Evolutionary conservation across 2,113 vertebrate species (phyloP).

Genomic region (Gobio gobio): DNA sequence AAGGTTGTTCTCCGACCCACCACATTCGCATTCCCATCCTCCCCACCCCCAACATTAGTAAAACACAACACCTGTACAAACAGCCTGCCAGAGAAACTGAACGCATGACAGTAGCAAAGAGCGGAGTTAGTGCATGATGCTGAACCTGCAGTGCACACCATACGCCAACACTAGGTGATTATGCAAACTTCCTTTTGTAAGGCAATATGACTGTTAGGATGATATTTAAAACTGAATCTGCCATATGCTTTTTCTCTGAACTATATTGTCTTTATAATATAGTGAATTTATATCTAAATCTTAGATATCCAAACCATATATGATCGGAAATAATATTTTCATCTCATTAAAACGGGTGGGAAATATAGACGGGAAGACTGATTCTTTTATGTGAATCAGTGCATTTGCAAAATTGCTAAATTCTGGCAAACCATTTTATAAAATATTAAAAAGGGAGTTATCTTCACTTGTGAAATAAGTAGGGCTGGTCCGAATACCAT

Average conservation of each 20-base stretch:
- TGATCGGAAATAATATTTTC: neutral
- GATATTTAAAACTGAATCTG: neutral
- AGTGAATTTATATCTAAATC: too few relatives aligned
- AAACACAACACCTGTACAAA: conserved; percentile 65
- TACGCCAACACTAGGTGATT: neutral
- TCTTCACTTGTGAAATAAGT: too few relatives aligned
- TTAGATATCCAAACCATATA: neutral
- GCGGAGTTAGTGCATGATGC: neutral
- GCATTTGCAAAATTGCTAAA: too few relatives aligned
- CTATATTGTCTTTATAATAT: too few relatives aligned
- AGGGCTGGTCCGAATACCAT: too few relatives aligned
- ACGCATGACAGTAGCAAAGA: neutral
- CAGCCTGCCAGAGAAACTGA: conserved; percentile 36
- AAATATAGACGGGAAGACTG: neutral
- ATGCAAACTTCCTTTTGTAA: neutral
- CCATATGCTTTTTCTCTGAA: too few relatives aligned
- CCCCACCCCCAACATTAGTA: conserved; percentile 47
- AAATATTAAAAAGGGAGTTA: too few relatives aligned
- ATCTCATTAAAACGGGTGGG: neutral
- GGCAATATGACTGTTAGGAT: neutral
- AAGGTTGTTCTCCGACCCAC: conserved; percentile 44
- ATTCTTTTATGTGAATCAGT: too few relatives aligned
- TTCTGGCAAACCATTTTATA: too few relatives aligned
- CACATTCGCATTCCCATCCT: conserved; percentile 37
- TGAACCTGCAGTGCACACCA: neutral